Evolutionary conservation across 2,888 invertebrate species (phyloP).

Genomic region (Ormyrus rosae): DNA sequence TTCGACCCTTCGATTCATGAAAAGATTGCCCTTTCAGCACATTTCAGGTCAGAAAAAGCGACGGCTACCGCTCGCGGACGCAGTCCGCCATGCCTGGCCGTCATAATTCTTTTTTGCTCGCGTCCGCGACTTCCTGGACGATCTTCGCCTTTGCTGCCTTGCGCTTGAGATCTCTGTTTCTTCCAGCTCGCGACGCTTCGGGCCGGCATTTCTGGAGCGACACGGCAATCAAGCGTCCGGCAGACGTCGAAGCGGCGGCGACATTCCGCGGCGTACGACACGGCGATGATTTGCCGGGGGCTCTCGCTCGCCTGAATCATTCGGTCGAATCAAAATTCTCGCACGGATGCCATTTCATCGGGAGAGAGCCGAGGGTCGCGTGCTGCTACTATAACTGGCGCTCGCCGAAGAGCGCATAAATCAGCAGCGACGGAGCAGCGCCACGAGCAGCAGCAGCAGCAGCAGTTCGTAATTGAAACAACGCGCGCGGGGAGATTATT

Average conservation of each 20-base stretch:
- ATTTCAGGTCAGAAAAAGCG: no score
- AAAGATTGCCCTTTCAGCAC: no score
- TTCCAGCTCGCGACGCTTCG: conserved; percentile 31
- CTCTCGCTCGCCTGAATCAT: conserved; percentile 36
- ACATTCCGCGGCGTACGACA: conserved; percentile 35
- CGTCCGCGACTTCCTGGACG: conserved; percentile 25
- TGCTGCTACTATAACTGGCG: background rate
- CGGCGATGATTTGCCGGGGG: conserved; percentile 61
- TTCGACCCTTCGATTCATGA: no score
- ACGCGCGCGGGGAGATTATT: conserved; percentile 16
- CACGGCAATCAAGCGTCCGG: conserved; percentile 63
- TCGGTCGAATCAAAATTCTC: conserved; percentile 58
- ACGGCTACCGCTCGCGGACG: no score
- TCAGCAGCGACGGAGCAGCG: background rate
- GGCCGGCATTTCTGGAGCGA: conserved; percentile 62
- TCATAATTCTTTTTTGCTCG: conserved; percentile 29
- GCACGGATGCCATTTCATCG: conserved; percentile 54
- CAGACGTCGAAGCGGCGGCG: conserved; percentile 60
- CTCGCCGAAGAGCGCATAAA: background rate
- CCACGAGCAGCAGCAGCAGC: no score
- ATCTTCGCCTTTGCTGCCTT: background rate
- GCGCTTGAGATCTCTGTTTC: conserved; percentile 1
- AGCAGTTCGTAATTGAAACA: conserved; percentile 29
- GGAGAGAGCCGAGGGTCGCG: conserved; percentile 6
- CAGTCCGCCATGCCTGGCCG: background rate